These are phyloP conservation scores for Sitta carolinensis DNA, from an alignment of 2,797 vertebrate genomes.

Conservation along the genomic window DNA sequence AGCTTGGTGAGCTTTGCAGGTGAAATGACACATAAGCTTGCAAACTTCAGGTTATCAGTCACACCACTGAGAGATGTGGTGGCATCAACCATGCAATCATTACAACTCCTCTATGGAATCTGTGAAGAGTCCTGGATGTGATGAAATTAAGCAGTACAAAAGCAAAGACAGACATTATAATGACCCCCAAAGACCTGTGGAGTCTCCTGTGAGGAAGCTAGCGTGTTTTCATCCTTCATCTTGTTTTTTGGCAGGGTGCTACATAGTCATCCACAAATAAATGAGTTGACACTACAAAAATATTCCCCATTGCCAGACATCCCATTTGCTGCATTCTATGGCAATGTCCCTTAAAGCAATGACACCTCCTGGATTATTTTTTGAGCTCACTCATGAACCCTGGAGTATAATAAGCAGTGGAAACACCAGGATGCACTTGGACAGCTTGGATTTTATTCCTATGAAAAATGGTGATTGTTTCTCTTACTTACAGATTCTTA, in stretches of 20 bases:
- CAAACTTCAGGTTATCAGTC: not conserved
- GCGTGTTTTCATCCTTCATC: accelerated
- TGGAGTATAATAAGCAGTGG: not conserved
- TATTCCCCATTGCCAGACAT: not conserved
- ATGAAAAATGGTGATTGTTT: not conserved
- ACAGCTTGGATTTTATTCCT: not conserved
- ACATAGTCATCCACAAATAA: not conserved
- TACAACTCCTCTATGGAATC: accelerated
- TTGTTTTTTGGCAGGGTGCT: not conserved
- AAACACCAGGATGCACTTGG: not conserved
- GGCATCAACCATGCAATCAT: not conserved
- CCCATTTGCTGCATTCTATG: accelerated
- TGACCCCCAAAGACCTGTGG: not conserved
- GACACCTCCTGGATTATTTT: not conserved
- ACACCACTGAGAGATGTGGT: not conserved
- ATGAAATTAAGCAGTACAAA: not conserved
- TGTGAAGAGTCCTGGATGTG: not conserved
- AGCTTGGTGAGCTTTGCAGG: not conserved
- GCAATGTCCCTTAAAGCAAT: not conserved
- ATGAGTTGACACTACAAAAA: not conserved
- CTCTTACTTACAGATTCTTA: not conserved
- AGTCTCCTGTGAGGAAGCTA: not conserved
- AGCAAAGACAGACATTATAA: not conserved
- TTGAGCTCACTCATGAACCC: not conserved
- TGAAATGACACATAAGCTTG: not conserved